Evolutionary conservation across 2,797 vertebrate species (phyloP).

Genomic region (Malurus splendens): DNA sequence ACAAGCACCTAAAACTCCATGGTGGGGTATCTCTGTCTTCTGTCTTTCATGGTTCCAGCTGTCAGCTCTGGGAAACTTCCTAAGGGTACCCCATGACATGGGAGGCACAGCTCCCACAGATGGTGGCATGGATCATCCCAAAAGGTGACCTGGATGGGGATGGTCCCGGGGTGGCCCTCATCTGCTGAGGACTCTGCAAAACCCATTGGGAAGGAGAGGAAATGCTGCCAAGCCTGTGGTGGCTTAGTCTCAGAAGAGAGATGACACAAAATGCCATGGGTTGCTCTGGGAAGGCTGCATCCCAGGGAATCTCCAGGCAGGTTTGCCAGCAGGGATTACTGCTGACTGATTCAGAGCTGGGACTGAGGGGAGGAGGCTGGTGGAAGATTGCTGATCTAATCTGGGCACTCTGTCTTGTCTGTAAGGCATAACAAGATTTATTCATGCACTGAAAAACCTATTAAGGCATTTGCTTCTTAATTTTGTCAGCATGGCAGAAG

Average conservation of each 20-base stretch:
- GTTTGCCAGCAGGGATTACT: background rate
- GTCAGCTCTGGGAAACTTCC: background rate
- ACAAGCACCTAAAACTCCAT: background rate
- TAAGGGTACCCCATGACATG: background rate
- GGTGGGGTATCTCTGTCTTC: fast-evolving
- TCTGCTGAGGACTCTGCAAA: fast-evolving
- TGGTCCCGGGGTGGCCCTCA: fast-evolving
- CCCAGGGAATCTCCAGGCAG: background rate
- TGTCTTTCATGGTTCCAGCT: fast-evolving
- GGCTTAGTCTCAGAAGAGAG: background rate
- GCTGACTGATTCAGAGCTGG: background rate
- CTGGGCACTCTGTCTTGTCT: background rate
- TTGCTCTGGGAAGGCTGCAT: background rate
- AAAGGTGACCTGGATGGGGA: background rate
- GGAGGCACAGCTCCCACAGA: background rate
- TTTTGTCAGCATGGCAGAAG: background rate
- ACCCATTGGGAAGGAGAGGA: background rate
- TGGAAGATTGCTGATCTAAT: background rate
- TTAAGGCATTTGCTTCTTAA: background rate
- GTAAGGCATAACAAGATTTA: conserved; percentile 19
- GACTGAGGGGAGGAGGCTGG: background rate
- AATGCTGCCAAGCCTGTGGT: fast-evolving
- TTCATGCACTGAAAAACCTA: background rate
- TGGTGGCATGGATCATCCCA: background rate
- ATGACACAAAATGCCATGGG: background rate